Conservation (phyloP, 2,113 vertebrate species). For the Hyla sarda region DNA sequence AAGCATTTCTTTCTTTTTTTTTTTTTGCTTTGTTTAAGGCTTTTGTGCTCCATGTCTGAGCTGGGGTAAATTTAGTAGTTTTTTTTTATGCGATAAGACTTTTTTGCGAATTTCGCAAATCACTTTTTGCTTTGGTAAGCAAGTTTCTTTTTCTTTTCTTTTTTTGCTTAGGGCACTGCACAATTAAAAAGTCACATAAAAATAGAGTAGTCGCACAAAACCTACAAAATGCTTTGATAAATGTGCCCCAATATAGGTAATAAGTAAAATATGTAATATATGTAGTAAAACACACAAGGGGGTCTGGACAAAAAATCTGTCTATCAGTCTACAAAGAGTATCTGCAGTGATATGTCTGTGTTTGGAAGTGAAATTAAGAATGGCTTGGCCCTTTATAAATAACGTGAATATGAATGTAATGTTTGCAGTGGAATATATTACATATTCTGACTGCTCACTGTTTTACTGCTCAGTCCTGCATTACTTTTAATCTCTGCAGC, state of each 20-base stretch:
- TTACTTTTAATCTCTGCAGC: conserved; percentile 19
- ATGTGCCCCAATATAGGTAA: not conserved
- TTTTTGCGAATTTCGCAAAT: too few species aligned
- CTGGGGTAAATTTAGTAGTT: too few species aligned
- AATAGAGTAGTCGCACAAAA: too few species aligned
- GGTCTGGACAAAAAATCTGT: not conserved
- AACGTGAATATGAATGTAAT: conserved; percentile 24
- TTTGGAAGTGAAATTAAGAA: not conserved
- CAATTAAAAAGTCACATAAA: too few species aligned
- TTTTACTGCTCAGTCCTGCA: conserved; percentile 37
- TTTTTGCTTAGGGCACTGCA: too few species aligned
- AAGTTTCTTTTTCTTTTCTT: too few species aligned
- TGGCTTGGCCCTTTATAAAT: conserved; percentile 10
- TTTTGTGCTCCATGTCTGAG: too few species aligned
- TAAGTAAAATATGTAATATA: not conserved
- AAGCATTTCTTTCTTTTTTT: too few species aligned
- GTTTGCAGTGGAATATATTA: conserved; percentile 45
- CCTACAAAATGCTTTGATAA: too few species aligned
- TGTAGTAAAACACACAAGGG: not conserved
- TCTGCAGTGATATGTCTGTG: not conserved
- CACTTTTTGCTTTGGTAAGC: too few species aligned
- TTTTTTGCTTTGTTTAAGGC: too few species aligned
- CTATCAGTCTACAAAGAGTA: not conserved
- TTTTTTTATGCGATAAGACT: too few species aligned
- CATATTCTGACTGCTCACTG: conserved; percentile 34